Evolutionary conservation across 2,888 invertebrate species (phyloP).

Genomic region (Terebella lapidaria): DNA sequence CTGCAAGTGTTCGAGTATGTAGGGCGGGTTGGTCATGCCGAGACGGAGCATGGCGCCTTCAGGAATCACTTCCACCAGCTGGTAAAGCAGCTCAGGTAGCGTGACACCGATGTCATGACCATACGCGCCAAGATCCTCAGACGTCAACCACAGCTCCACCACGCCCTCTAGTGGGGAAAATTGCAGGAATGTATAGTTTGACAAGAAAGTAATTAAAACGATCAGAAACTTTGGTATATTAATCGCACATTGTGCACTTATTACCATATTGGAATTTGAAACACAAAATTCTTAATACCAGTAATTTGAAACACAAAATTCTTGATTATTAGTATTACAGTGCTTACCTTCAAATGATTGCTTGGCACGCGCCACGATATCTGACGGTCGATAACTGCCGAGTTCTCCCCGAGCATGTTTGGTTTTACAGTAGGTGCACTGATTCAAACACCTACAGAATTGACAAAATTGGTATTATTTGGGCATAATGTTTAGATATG

Average conservation of each 20-base stretch:
- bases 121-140: conserved; percentile 96
- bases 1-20: conserved; percentile 88
- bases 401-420: conserved; percentile 94
- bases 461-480: no score
- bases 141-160: conserved; percentile 94
- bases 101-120: conserved; percentile 88
- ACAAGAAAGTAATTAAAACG: no score
- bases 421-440: conserved; percentile 98
- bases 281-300: no score
- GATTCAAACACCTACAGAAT: conserved; percentile 72
- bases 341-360: conserved; percentile 65
- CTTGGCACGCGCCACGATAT: conserved; percentile 79
- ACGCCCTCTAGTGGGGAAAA: conserved; percentile 73
- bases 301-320: no score
- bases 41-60: conserved; percentile 63
- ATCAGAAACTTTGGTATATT: no score
- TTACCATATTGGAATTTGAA: no score
- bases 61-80: conserved; percentile 68
- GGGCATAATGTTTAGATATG: no score
- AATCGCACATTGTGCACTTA: no score
- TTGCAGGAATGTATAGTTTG: no score
- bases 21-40: conserved; percentile 99
- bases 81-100: conserved; percentile 78
- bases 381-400: conserved; percentile 86
- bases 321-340: no score